phyloP scores from a whole-genome alignment of 2,888 invertebrate genomes.

The Hybos culiciformis region DNA sequence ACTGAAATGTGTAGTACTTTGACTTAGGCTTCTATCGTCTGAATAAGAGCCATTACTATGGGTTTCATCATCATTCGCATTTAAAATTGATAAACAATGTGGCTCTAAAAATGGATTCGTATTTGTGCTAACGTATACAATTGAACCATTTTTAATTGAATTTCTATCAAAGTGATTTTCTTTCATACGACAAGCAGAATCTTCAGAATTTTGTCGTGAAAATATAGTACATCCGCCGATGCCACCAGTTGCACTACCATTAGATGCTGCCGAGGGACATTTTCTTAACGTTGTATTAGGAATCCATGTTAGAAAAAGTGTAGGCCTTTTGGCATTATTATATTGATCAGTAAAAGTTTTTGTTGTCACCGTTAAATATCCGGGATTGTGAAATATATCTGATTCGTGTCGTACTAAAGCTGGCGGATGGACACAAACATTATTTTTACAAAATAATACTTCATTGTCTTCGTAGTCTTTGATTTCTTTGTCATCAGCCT shows the following conservation, averaged over 20 bases:
- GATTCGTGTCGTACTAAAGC: slow-evolving; percentile 67
- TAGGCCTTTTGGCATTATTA: slow-evolving; percentile 61
- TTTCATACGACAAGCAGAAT: slow-evolving; percentile 1
- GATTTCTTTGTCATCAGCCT: slow-evolving; percentile 51
- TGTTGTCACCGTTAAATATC: slow-evolving; percentile 76
- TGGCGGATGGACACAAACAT: slow-evolving; percentile 93
- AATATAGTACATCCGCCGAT: too few relatives aligned
- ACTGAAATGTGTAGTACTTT: not conserved
- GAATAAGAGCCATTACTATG: slow-evolving; percentile 40
- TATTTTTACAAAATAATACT: slow-evolving; percentile 84
- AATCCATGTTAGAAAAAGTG: slow-evolving; percentile 86
- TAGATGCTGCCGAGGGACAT: slow-evolving; percentile 63
- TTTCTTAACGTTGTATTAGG: slow-evolving; percentile 80
- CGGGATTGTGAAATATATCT: slow-evolving; percentile 81
- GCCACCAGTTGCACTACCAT: slow-evolving; percentile 19
- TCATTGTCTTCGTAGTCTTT: slow-evolving; percentile 69
- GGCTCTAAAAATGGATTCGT: slow-evolving; percentile 38
- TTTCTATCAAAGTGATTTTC: not conserved
- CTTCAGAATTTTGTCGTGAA: slow-evolving; percentile 1
- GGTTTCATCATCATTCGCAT: slow-evolving; percentile 28
- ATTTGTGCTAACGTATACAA: slow-evolving; percentile 8
- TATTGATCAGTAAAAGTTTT: slow-evolving; percentile 66
- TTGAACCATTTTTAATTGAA: not conserved
- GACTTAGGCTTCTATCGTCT: slow-evolving; percentile 27
- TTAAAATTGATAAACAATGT: slow-evolving; percentile 16